Percentiles rank a stretch among this genome's conserved stretches.
Conservation (phyloP, 2,888 invertebrate genomes). For the Tuberolachnus salignus region DNA sequence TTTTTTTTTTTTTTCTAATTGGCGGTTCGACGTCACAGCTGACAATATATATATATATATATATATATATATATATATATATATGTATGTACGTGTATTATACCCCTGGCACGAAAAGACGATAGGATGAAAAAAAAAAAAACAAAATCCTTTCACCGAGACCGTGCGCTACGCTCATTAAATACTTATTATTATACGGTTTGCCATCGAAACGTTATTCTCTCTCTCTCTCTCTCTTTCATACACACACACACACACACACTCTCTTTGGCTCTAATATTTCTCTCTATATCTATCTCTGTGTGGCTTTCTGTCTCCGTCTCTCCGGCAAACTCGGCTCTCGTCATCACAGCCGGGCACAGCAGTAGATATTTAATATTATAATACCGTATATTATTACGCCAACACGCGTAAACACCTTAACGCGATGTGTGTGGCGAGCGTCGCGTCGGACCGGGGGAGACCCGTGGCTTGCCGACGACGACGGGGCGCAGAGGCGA, state of each 20-base stretch:
- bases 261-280: not conserved
- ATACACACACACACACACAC: not conserved
- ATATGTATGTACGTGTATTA: not conserved
- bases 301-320: not conserved
- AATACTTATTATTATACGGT: slow-evolving; percentile 51
- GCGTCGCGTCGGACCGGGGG: not conserved
- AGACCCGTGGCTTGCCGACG: too few species aligned
- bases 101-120: slow-evolving; percentile 10
- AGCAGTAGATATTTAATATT: not conserved
- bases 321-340: not conserved
- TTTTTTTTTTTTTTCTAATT: slow-evolving; percentile 47
- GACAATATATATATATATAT: not conserved
- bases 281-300: not conserved
- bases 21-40: slow-evolving; percentile 13
- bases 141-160: slow-evolving; percentile 47
- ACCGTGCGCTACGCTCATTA: slow-evolving; percentile 45
- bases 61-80: not conserved
- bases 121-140: slow-evolving; percentile 17
- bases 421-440: slow-evolving; percentile 21
- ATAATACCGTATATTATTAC: not conserved
- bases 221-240: not conserved
- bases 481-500: too few species aligned
- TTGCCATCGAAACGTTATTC: slow-evolving; percentile 31
- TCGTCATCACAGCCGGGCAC: slow-evolving; percentile 1
- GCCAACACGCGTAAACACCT: not conserved